Evolutionary conservation across 1,140 invertebrate species (phyloP).

Genomic region (Drosophila prosaltans): DNA sequence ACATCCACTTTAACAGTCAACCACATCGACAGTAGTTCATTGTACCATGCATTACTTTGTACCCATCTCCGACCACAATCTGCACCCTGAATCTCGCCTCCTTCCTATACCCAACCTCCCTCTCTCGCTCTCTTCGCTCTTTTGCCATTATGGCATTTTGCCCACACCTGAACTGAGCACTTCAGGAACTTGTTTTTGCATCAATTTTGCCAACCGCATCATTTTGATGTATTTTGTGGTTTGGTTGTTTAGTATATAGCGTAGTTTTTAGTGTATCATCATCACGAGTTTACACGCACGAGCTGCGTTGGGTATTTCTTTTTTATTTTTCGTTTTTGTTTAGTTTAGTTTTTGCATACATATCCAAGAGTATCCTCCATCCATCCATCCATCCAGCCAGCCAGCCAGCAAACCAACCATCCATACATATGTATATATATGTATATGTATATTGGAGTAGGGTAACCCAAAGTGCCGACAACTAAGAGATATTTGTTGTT

Average conservation of each 20-base stretch:
- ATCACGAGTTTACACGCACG: slow-evolving; percentile 76
- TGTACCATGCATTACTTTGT: slow-evolving; percentile 56
- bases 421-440: slow-evolving; percentile 37
- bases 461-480: slow-evolving; percentile 44
- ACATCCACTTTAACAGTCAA: slow-evolving; percentile 65
- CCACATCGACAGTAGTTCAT: slow-evolving; percentile 73
- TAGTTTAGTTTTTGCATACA: slow-evolving; percentile 54
- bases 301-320: slow-evolving; percentile 60
- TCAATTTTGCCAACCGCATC: slow-evolving; percentile 73
- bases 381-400: slow-evolving; percentile 15
- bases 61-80: slow-evolving; percentile 14
- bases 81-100: background rate
- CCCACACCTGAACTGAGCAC: slow-evolving; percentile 29
- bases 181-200: slow-evolving; percentile 76
- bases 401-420: slow-evolving; percentile 8
- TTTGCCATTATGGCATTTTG: slow-evolving; percentile 3
- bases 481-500: slow-evolving; percentile 41
- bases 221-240: slow-evolving; percentile 81
- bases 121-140: slow-evolving; percentile 4
- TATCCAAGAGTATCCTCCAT: slow-evolving; percentile 2
- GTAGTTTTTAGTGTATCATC: slow-evolving; percentile 75
- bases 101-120: background rate
- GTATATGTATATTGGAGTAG: slow-evolving; percentile 1
- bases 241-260: slow-evolving; percentile 58
- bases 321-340: too few species aligned